phyloP scores from a whole-genome alignment of 2,888 invertebrate species.

The Notocelia uddmanniana region DNA sequence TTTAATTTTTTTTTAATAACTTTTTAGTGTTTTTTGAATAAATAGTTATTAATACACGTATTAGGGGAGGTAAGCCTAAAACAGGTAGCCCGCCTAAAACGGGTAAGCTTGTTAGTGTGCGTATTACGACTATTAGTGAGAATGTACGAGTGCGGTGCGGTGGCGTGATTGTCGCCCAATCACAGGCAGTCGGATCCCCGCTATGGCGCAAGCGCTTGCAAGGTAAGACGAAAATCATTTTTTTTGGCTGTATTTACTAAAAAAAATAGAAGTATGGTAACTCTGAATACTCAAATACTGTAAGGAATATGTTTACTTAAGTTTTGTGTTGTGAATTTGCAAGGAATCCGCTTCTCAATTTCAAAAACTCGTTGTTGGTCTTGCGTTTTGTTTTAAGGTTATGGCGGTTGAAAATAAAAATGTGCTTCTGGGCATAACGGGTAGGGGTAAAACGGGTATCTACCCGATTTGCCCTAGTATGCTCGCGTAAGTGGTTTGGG shows the following conservation, averaged over 20 bases:
- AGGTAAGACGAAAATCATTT: background rate
- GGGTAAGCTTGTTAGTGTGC: too few relatives aligned
- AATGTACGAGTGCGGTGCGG: too few relatives aligned
- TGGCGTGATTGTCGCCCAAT: background rate
- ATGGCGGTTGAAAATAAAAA: background rate
- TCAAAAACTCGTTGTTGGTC: background rate
- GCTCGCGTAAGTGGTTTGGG: too few relatives aligned
- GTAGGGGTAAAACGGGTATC: background rate
- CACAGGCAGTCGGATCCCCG: background rate
- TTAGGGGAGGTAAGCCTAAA: too few relatives aligned
- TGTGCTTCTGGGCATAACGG: background rate
- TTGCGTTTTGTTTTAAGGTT: background rate
- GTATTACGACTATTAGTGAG: too few relatives aligned
- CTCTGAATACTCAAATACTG: background rate
- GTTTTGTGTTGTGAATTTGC: background rate
- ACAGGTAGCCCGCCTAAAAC: too few relatives aligned
- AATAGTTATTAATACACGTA: too few relatives aligned
- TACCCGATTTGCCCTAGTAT: too few relatives aligned
- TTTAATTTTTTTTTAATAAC: too few relatives aligned
- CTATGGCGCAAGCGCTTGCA: background rate
- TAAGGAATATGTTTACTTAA: background rate
- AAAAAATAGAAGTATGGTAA: background rate
- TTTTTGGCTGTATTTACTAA: background rate
- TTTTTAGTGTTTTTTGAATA: too few relatives aligned
- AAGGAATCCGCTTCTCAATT: background rate